Conservation (phyloP, 1,140 invertebrate genomes). For the Euwallacea fornicatus region DNA sequence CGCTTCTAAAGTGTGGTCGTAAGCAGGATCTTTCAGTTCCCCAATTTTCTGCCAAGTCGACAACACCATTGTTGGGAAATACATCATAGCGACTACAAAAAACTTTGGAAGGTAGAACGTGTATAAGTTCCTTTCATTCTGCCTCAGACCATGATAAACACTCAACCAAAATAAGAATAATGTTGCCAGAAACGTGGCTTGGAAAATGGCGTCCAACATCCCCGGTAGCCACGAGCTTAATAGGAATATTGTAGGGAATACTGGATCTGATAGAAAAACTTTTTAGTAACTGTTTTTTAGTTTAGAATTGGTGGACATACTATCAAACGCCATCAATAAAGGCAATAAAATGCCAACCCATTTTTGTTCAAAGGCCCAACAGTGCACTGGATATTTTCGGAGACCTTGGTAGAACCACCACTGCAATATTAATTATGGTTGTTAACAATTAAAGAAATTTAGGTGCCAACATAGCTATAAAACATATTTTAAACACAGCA, state of each 20-base stretch:
- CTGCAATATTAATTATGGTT: conserved; percentile 58
- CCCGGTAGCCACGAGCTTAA: conserved; percentile 88
- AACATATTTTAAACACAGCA: too few relatives aligned
- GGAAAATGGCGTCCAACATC: conserved; percentile 86
- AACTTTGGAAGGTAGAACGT: conserved; percentile 93
- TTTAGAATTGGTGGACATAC: conserved; percentile 59
- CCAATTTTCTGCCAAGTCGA: conserved; percentile 89
- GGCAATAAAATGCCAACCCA: conserved; percentile 91
- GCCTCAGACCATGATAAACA: conserved; percentile 90
- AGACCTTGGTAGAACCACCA: conserved; percentile 90
- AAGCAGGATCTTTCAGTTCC: conserved; percentile 88
- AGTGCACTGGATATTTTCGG: conserved; percentile 82
- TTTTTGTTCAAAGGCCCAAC: conserved; percentile 98
- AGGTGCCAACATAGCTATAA: neutral
- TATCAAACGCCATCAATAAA: conserved; percentile 88
- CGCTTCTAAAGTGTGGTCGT: conserved; percentile 84
- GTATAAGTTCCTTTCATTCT: conserved; percentile 84
- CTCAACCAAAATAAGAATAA: conserved; percentile 93
- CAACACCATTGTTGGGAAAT: conserved; percentile 82
- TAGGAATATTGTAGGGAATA: conserved; percentile 89
- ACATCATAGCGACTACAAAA: conserved; percentile 82
- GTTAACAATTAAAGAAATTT: neutral
- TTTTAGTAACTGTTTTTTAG: neutral
- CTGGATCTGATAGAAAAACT: conserved; percentile 73
- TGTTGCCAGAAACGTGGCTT: conserved; percentile 85